Percentiles rank a stretch among this genome's conserved stretches.
Evolutionary conservation across 1,140 invertebrate genomes (phyloP).

Genomic region (Meloidogyne exigua): DNA sequence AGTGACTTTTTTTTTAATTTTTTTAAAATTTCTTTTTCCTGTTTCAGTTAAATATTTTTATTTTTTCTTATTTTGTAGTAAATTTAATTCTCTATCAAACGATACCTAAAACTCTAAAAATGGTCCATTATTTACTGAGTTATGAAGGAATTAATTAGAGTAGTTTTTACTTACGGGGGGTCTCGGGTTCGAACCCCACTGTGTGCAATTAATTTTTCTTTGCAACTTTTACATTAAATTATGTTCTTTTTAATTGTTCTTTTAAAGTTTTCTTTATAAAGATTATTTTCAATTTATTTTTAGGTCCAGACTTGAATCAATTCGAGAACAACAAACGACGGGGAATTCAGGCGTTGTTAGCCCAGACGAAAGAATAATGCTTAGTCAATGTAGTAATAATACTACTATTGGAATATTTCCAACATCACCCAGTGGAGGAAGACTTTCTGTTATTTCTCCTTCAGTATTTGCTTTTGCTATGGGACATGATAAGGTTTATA

Average conservation of each 20-base stretch:
- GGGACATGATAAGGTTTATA: background rate
- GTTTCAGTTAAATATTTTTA: too few relatives aligned
- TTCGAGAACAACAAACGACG: background rate
- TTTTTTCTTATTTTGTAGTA: too few relatives aligned
- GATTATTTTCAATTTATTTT: background rate
- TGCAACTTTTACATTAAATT: background rate
- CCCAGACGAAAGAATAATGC: background rate
- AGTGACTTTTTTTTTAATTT: too few relatives aligned
- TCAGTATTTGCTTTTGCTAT: background rate
- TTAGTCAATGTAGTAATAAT: background rate
- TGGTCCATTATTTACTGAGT: background rate
- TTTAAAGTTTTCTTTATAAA: background rate
- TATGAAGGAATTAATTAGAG: background rate
- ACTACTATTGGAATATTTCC: constrained; percentile 10
- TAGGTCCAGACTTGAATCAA: constrained; percentile 10
- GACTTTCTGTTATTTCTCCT: background rate
- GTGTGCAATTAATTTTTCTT: too few relatives aligned
- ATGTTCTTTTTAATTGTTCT: background rate
- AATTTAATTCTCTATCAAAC: too few relatives aligned
- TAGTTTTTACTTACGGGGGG: too few relatives aligned
- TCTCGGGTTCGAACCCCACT: too few relatives aligned
- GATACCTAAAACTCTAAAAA: background rate
- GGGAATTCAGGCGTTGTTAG: background rate
- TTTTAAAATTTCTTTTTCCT: too few relatives aligned
- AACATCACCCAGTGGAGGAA: constrained; percentile 14